These are phyloP conservation scores for Fundulus diaphanus DNA, from an alignment of 2,797 vertebrate species.

Conservation along the genomic window DNA sequence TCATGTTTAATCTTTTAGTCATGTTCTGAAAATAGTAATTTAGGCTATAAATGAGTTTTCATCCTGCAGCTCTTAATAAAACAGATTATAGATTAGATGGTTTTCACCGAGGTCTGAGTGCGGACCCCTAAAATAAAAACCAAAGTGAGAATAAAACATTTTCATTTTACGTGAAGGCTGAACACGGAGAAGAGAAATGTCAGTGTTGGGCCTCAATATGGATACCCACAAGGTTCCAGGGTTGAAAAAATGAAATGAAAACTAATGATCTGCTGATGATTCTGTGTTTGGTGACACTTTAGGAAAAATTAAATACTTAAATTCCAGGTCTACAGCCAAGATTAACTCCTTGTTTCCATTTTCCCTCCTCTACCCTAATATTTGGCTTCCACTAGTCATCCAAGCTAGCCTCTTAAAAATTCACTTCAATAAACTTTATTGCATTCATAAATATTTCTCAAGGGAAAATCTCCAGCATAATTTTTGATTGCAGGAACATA, in stretches of 20 bases:
- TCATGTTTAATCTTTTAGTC: background rate
- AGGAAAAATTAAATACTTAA: constrained; percentile 16
- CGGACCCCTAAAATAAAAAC: constrained; percentile 27
- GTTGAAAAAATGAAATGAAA: constrained; percentile 35
- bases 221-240: constrained; percentile 10
- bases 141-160: constrained; percentile 18
- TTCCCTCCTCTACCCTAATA: background rate
- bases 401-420: background rate
- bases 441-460: constrained; percentile 1
- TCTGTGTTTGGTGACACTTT: constrained; percentile 21
- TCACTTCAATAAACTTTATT: background rate
- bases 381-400: background rate
- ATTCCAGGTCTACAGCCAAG: constrained; percentile 20
- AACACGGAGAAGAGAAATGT: constrained; percentile 30
- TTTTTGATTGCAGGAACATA: background rate
- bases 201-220: constrained; percentile 17
- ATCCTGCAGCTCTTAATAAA: constrained; percentile 8
- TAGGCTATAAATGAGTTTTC: constrained; percentile 8
- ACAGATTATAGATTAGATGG: constrained; percentile 6
- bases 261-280: constrained; percentile 37
- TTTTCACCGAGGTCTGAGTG: background rate
- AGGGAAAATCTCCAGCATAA: background rate
- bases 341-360: constrained; percentile 15
- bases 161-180: constrained; percentile 19
- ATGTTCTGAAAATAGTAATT: constrained; percentile 12